These are phyloP conservation scores for Xenopus petersii DNA, from an alignment of 2,797 vertebrate genomes.

Conservation along the genomic window DNA sequence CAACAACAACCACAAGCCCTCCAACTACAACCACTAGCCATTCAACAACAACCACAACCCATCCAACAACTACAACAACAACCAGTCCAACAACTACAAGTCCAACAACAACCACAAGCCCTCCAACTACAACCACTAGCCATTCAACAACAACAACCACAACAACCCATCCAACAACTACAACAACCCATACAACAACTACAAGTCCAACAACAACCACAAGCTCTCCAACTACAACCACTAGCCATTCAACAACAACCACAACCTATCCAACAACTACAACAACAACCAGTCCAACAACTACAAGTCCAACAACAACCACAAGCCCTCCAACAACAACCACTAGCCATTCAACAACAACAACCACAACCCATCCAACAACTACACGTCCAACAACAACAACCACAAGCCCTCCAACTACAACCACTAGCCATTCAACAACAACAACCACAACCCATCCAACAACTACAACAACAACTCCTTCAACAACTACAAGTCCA, in stretches of 20 bases:
- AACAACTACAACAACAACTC: not conserved
- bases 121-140: too few species aligned
- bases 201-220: not conserved
- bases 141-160: too few species aligned
- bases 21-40: not conserved
- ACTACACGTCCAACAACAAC: not conserved
- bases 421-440: not conserved
- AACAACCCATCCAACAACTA: not conserved
- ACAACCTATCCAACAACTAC: not conserved
- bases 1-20: not conserved
- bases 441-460: not conserved
- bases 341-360: not conserved
- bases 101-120: too few species aligned
- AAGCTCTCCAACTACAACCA: not conserved
- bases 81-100: not conserved
- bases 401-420: too few species aligned
- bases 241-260: not conserved
- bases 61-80: not conserved
- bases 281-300: not conserved
- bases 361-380: not conserved
- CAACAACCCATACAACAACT: not conserved
- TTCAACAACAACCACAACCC: not conserved
- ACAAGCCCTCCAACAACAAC: not conserved
- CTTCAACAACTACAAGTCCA: not conserved
- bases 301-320: not conserved